phyloP scores from a whole-genome alignment of 2,113 vertebrate genomes.

The Calypte anna region DNA sequence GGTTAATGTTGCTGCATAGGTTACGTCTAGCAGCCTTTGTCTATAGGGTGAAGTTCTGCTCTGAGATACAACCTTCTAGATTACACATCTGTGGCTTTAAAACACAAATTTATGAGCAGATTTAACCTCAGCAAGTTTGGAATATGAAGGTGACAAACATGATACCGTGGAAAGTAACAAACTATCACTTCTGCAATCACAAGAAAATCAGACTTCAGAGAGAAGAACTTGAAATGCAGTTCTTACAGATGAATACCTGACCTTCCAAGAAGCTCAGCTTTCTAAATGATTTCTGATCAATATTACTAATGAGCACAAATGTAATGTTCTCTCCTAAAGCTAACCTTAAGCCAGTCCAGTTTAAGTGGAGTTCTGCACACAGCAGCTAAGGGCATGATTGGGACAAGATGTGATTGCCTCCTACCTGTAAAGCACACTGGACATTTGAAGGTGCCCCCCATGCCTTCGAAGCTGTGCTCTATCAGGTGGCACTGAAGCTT shows the following conservation, averaged over 20 bases:
- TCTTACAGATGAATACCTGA: constrained; percentile 45
- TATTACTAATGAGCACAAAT: constrained; percentile 67
- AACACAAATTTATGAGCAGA: background rate
- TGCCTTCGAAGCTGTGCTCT: constrained; percentile 99
- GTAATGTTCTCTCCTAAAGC: constrained; percentile 51
- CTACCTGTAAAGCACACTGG: constrained; percentile 97
- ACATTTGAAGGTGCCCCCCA: constrained; percentile 99
- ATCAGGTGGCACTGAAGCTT: constrained; percentile 99
- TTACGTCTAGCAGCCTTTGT: background rate
- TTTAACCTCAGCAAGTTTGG: constrained; percentile 29
- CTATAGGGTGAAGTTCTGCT: background rate
- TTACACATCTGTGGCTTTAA: constrained; percentile 9
- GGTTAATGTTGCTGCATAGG: background rate
- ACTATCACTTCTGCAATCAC: constrained; percentile 13
- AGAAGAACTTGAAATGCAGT: constrained; percentile 49
- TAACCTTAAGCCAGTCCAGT: constrained; percentile 4
- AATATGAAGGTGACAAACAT: background rate
- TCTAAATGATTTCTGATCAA: constrained; percentile 51
- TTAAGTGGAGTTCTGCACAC: background rate
- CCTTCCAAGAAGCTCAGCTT: constrained; percentile 48
- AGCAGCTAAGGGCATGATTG: background rate
- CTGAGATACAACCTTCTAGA: background rate
- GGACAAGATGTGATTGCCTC: background rate
- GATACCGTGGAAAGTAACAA: background rate
- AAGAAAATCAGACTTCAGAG: constrained; percentile 5